Evolutionary conservation across 2,888 invertebrate species (phyloP), one percentile per base, ranked within the genome.

Genomic region (Caenorhabditis sp.): DNA sequence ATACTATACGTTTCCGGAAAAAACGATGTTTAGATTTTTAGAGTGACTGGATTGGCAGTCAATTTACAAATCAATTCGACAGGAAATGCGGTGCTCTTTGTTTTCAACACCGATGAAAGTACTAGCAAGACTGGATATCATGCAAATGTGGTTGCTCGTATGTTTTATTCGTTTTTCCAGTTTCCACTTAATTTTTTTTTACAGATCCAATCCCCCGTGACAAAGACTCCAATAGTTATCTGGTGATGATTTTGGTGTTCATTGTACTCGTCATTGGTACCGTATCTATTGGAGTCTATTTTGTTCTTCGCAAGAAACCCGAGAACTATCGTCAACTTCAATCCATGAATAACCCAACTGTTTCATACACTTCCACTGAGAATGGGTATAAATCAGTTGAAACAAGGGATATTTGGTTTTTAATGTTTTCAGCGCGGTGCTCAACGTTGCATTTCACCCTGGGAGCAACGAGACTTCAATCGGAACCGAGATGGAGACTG

Each of bases 61-160:
- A 35, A 66, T 19, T 1, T 8, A 12, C 1, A 4, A 5, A 38
- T 35, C 61, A 77, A 69, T 12, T 54, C 77, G 2, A 63, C 77
- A 1, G 22, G 8, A 0, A 31, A 68, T 16, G n/a, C 35, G 2
- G 24, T 69, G 0, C 24, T 63, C 14, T n/a, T 77, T 4, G 2
- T 63, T 1, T 79, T 79, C 35, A 41, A 41, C 38, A 47, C 70
- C 1, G 79, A 79, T 47, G 79, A 70, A 8, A 72, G 44, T 14
- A 56, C 51, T 14, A n/a, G 56, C 24, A 41, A 31, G 14, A 70
- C n/a, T 3, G 79, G 79, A n/a, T 79, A 47, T 35, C 79, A 70
- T 26, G 70, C 70, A 0, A 70, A 79, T 56, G n/a, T 79, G 8
- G 16, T 63, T 47, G 70, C 70, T 10, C 70, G 79, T 79, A 12